Conservation (phyloP, 2,888 invertebrate species). For the Hypomecis punctinalis region DNA sequence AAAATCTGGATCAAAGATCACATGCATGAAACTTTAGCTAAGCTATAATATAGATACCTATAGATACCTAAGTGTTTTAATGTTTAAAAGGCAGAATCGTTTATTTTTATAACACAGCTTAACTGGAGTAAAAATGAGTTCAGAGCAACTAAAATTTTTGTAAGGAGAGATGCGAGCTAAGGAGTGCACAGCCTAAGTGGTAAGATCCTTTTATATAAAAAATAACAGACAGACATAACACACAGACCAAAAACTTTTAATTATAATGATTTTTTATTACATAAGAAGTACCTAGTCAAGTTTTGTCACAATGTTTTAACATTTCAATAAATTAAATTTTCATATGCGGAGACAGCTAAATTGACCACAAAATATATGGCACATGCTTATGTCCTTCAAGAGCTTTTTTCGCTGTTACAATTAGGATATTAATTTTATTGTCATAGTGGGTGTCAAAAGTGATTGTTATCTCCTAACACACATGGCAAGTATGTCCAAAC, state of each 20-base stretch:
- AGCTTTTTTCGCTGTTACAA: neutral
- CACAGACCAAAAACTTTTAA: neutral
- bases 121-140: no score
- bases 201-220: neutral
- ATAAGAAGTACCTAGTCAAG: neutral
- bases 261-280: neutral
- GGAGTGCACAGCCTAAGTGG: no score
- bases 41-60: no score
- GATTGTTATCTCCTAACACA: neutral
- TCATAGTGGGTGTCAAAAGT: neutral
- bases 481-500: no score
- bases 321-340: conserved; percentile 14
- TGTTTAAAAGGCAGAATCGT: no score
- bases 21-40: no score
- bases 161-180: no score
- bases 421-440: neutral
- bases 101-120: no score
- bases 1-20: no score
- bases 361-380: conserved; percentile 2
- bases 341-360: conserved; percentile 13
- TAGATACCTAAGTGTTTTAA: no score
- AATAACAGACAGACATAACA: neutral
- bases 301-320: conserved; percentile 12
- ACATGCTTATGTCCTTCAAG: neutral
- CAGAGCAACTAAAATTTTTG: no score